Evolutionary conservation across 2,888 invertebrate genomes (phyloP).

Genomic region (Vanessa cardui): DNA sequence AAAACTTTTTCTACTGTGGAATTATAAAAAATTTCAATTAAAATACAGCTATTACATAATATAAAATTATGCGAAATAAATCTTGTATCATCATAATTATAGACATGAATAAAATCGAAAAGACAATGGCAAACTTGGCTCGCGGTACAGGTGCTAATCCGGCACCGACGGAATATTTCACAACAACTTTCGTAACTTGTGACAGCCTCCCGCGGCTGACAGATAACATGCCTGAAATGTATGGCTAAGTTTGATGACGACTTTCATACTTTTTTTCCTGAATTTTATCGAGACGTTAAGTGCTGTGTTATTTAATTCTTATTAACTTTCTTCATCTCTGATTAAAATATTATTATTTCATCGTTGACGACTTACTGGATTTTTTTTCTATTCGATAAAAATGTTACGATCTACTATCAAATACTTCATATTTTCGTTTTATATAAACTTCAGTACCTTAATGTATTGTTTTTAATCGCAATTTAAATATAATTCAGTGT

Average conservation of each 20-base stretch:
- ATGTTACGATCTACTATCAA: too few species aligned
- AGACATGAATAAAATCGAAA: conserved; percentile 2
- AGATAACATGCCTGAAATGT: conserved; percentile 46
- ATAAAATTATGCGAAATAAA: too few species aligned
- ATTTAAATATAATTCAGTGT: conserved; percentile 27
- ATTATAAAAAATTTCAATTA: neutral
- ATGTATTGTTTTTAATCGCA: conserved; percentile 25
- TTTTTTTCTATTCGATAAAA: too few species aligned
- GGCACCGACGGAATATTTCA: conserved; percentile 45
- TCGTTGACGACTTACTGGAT: neutral
- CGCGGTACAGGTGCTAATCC: conserved; percentile 59
- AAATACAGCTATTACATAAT: too few species aligned
- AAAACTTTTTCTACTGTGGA: too few species aligned
- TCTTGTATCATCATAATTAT: neutral
- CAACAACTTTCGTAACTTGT: conserved; percentile 46
- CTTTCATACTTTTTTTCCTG: conserved; percentile 12
- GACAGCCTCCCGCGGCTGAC: conserved; percentile 51
- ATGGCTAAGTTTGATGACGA: conserved; percentile 31
- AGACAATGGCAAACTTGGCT: conserved; percentile 21
- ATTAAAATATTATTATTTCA: neutral
- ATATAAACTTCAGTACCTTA: neutral
- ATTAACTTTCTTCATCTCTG: neutral
- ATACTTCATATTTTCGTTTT: neutral
- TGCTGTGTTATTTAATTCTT: neutral
- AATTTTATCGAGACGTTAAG: neutral